A percentile compares a stretch with the other conserved stretches of the same genome.
phyloP scores from a whole-genome alignment of 2,797 vertebrate species.

The Sebastes goodei region DNA sequence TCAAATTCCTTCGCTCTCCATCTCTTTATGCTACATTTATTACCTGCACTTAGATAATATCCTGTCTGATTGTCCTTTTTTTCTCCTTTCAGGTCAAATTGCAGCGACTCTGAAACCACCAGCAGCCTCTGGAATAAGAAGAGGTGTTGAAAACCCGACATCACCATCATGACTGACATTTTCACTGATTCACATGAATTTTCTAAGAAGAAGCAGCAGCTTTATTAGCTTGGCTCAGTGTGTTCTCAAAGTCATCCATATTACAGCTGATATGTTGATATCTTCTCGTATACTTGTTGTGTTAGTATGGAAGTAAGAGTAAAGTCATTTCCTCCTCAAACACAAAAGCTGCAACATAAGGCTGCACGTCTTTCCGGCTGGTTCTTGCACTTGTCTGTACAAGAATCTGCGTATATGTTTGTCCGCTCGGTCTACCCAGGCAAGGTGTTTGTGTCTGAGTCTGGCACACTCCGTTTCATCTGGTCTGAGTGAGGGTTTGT shows the following conservation, averaged over 20 bases:
- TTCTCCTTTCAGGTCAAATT: conserved; percentile 63
- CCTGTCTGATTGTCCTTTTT: conserved; percentile 63
- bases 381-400: conserved; percentile 18
- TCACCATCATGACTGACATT: conserved; percentile 48
- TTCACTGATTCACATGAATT: conserved; percentile 13
- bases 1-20: conserved; percentile 74
- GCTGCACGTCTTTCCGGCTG: neutral
- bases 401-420: conserved; percentile 12
- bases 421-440: conserved; percentile 17
- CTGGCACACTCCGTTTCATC: conserved; percentile 41
- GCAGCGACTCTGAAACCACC: conserved; percentile 71
- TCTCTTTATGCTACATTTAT: conserved; percentile 80
- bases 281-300: neutral
- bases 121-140: conserved; percentile 56
- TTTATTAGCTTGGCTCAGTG: neutral
- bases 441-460: conserved; percentile 44
- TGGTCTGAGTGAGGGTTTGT: conserved; percentile 41
- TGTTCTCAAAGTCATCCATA: neutral
- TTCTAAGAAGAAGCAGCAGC: neutral
- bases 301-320: neutral
- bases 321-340: neutral
- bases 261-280: neutral
- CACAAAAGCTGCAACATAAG: neutral
- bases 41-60: conserved; percentile 79
- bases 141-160: conserved; percentile 71